A percentile compares a stretch with the other conserved stretches of the same genome.
Evolutionary conservation across 2,888 invertebrate genomes (phyloP).

Genomic region (Lasioglossum figueresi): DNA sequence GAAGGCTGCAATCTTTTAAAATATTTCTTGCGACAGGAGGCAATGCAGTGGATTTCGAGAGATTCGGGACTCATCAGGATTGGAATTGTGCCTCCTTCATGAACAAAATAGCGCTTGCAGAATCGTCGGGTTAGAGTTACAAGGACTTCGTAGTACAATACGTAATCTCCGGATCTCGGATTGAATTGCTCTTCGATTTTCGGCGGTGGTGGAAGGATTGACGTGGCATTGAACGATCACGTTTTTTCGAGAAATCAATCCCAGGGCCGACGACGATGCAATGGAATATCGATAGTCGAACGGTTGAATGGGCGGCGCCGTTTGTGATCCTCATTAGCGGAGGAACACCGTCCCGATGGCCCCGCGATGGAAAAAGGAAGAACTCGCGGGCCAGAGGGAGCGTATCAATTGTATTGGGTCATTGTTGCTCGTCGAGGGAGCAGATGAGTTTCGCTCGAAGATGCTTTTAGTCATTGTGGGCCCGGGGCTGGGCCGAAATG

Average conservation of each 20-base stretch:
- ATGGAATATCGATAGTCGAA: conserved; percentile 27
- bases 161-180: not conserved
- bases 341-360: conserved; percentile 40
- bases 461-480: conserved; percentile 74
- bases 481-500: conserved; percentile 51
- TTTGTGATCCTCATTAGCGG: conserved; percentile 69
- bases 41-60: too few relatives aligned
- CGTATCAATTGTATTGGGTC: conserved; percentile 77
- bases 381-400: conserved; percentile 56
- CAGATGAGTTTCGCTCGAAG: conserved; percentile 78
- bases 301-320: conserved; percentile 63
- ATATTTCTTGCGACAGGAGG: not conserved
- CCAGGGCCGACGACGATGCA: not conserved
- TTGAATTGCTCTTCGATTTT: not conserved
- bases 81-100: not conserved
- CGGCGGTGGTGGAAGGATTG: not conserved
- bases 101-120: not conserved
- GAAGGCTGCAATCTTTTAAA: not conserved
- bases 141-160: not conserved
- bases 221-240: not conserved
- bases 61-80: too few relatives aligned
- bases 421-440: conserved; percentile 76
- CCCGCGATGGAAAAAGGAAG: conserved; percentile 42
- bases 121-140: not conserved
- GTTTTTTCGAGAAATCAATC: conserved; percentile 16